Percentiles rank a stretch among this genome's conserved stretches.
phyloP scores from a whole-genome alignment of 2,888 invertebrate genomes.

The Amaurobius ferox region DNA sequence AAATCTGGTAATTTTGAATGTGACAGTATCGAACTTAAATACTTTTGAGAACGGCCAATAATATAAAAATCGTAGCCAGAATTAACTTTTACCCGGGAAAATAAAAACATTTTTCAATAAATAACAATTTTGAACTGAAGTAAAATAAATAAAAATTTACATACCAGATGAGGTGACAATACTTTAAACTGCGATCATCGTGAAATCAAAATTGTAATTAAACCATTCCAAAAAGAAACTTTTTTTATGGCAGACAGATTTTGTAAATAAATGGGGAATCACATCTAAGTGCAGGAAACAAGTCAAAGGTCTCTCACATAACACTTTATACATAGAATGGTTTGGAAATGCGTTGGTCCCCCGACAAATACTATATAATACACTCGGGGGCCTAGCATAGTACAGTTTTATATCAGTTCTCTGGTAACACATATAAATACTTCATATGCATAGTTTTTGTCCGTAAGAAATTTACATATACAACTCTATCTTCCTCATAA shows the following conservation, averaged over 20 bases:
- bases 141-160: not conserved
- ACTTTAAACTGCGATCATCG: not conserved
- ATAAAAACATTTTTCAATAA: too few species aligned
- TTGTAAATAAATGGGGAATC: slow-evolving; percentile 36
- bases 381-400: slow-evolving; percentile 23
- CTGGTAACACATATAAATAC: slow-evolving; percentile 18
- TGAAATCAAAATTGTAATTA: not conserved
- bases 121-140: too few species aligned
- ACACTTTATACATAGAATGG: slow-evolving; percentile 39
- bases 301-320: slow-evolving; percentile 40
- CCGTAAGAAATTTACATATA: not conserved
- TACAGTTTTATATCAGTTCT: slow-evolving; percentile 23
- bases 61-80: too few species aligned
- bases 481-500: not conserved
- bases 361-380: slow-evolving; percentile 16
- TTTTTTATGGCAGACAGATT: not conserved
- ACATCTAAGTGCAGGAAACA: slow-evolving; percentile 47
- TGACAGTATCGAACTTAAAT: too few species aligned
- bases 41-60: too few species aligned
- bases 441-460: slow-evolving; percentile 20
- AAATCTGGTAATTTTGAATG: too few species aligned
- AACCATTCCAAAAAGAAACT: not conserved
- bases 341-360: slow-evolving; percentile 33
- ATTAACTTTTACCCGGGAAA: too few species aligned
- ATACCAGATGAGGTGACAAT: not conserved